phyloP scores from a whole-genome alignment of 2,113 vertebrate genomes.

The Todiramphus saurophagus region DNA sequence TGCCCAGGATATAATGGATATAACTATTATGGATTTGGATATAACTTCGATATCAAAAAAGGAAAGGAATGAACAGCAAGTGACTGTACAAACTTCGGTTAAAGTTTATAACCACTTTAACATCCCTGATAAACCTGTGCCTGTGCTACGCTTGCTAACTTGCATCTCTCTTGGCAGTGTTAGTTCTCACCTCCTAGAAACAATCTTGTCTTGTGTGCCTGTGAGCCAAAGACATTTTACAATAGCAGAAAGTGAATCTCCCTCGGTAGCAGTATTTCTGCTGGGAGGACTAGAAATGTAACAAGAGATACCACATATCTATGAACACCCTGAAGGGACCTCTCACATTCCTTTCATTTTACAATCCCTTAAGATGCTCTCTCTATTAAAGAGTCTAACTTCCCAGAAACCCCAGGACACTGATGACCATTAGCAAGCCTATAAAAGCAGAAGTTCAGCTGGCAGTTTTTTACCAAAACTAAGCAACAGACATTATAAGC shows the following conservation, averaged over 20 bases:
- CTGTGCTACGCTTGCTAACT: not conserved
- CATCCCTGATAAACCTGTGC: not conserved
- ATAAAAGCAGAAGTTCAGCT: not conserved
- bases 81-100: not conserved
- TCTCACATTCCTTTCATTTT: not conserved
- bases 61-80: not conserved
- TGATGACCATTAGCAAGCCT: not conserved
- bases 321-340: not conserved
- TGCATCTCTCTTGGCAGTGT: not conserved
- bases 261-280: not conserved
- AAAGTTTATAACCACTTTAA: not conserved
- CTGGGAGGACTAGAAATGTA: not conserved
- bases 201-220: not conserved
- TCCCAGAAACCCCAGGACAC: not conserved
- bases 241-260: not conserved
- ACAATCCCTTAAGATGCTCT: not conserved
- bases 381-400: not conserved
- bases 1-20: not conserved
- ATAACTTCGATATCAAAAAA: not conserved
- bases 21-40: not conserved
- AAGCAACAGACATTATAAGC: not conserved
- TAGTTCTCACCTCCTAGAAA: not conserved
- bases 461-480: not conserved
- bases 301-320: not conserved
- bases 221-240: not conserved